phyloP scores from a whole-genome alignment of 2,113 vertebrate genomes.

The Castor canadensis region DNA sequence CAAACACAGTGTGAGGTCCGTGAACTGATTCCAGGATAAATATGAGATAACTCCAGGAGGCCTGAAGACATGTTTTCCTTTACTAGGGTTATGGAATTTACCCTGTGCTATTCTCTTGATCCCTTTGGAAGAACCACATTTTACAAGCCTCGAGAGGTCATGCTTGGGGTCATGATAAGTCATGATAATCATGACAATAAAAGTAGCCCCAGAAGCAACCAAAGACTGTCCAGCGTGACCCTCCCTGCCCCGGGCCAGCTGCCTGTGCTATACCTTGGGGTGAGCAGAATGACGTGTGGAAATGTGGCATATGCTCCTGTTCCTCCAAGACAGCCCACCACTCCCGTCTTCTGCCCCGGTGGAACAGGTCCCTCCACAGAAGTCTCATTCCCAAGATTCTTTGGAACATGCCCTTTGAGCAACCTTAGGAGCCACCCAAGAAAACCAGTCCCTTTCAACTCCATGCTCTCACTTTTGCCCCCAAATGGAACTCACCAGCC shows the following conservation, averaged over 20 bases:
- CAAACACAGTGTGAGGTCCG: background rate
- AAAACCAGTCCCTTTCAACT: background rate
- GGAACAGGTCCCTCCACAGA: background rate
- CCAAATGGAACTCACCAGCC: background rate
- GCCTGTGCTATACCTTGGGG: background rate
- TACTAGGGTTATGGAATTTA: background rate
- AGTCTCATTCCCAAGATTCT: background rate
- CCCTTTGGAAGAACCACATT: background rate
- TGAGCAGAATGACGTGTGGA: background rate
- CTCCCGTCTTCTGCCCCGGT: background rate
- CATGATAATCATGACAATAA: background rate
- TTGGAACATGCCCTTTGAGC: background rate
- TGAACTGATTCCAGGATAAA: background rate
- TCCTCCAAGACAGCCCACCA: background rate
- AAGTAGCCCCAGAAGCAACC: background rate
- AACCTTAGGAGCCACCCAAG: background rate
- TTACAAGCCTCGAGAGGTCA: conserved; percentile 22
- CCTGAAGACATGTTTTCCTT: background rate
- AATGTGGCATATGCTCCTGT: background rate
- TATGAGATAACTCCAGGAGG: background rate
- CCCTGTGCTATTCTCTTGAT: background rate
- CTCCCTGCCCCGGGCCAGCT: background rate
- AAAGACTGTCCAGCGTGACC: background rate
- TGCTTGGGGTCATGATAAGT: conserved; percentile 32
- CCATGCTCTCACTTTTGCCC: background rate